Conservation (phyloP, 2,888 invertebrate species). For the Chrysolina haemoptera region DNA sequence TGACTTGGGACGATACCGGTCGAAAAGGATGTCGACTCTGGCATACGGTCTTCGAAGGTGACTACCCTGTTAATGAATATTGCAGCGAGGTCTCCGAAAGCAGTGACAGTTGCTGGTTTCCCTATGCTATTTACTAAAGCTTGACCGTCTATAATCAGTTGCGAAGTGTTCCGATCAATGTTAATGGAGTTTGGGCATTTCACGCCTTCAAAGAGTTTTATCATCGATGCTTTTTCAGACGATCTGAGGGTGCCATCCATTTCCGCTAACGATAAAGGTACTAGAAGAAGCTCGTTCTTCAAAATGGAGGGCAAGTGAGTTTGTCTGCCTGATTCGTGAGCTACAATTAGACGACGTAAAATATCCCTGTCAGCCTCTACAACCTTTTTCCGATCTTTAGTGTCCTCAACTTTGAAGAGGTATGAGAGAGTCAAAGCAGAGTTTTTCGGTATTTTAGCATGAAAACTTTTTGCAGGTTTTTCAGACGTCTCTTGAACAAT, state of each 20-base stretch:
- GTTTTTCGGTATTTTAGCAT: background rate
- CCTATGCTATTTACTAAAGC: no score
- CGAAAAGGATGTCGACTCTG: no score
- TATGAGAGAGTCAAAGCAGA: background rate
- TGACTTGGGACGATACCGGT: no score
- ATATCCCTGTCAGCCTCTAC: background rate
- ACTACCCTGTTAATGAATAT: no score
- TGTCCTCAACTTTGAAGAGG: background rate
- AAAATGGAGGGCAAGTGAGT: background rate
- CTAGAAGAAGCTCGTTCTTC: background rate
- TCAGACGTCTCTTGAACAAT: background rate
- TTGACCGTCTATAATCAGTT: no score
- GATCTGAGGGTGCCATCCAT: background rate
- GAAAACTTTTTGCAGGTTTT: background rate
- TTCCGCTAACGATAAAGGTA: background rate
- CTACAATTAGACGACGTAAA: background rate
- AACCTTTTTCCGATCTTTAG: background rate
- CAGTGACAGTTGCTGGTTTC: no score
- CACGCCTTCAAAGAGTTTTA: background rate
- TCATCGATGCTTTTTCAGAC: background rate
- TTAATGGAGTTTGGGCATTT: background rate
- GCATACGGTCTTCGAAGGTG: no score
- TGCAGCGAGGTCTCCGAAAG: no score
- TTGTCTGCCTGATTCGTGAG: background rate
- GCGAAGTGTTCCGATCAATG: no score